phyloP scores from a whole-genome alignment of 2,113 vertebrate genomes.

The Merops nubicus region DNA sequence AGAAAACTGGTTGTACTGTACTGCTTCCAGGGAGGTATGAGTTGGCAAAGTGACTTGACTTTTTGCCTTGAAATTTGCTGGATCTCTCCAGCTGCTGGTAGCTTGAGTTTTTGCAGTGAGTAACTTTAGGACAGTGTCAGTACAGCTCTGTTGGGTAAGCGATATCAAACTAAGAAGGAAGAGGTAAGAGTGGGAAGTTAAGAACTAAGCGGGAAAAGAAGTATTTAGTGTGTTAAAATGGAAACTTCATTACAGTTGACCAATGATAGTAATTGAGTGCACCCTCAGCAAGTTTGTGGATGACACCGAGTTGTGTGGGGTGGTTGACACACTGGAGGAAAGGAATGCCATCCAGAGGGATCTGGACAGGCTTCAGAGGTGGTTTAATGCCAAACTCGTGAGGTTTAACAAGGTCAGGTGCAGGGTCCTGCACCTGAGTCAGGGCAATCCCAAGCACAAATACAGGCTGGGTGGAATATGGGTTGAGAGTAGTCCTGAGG shows the following conservation, averaged over 20 bases:
- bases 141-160: background rate
- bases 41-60: background rate
- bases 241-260: background rate
- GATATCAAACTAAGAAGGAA: background rate
- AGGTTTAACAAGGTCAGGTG: too few species aligned
- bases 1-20: background rate
- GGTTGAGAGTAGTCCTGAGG: too few species aligned
- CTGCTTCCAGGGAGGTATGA: background rate
- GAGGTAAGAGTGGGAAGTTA: background rate
- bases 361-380: too few species aligned
- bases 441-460: too few species aligned
- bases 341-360: too few species aligned
- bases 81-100: background rate
- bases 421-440: too few species aligned
- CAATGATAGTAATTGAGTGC: too few species aligned
- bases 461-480: too few species aligned
- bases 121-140: background rate
- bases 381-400: too few species aligned
- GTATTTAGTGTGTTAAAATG: background rate
- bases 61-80: background rate
- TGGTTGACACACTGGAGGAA: too few species aligned
- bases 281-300: too few species aligned
- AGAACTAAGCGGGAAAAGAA: background rate
- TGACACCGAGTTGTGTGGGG: too few species aligned
- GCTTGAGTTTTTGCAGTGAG: background rate